phyloP scores from a whole-genome alignment of 2,888 invertebrate genomes.

The Cheilosia impressa region DNA sequence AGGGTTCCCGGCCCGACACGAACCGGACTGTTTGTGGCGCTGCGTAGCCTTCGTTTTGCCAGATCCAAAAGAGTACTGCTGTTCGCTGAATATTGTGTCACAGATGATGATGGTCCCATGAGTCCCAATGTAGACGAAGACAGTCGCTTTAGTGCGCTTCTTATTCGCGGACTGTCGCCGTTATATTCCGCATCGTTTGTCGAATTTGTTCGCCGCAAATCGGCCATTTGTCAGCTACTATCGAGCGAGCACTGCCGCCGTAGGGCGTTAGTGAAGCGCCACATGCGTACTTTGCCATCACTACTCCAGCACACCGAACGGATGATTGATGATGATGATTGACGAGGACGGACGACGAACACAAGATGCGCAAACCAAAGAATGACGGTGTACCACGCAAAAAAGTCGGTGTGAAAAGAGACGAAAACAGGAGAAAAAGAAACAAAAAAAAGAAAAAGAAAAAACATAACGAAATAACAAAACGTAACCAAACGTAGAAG shows the following conservation, averaged over 20 bases:
- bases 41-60: conserved; percentile 72
- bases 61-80: conserved; percentile 62
- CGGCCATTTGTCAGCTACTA: conserved; percentile 76
- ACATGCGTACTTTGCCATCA: conserved; percentile 79
- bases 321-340: conserved; percentile 43
- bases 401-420: conserved; percentile 65
- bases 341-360: conserved; percentile 26
- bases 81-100: conserved; percentile 48
- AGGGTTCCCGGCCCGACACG: conserved; percentile 56
- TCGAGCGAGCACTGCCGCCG: conserved; percentile 78
- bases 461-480: conserved; percentile 64
- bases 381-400: conserved; percentile 57
- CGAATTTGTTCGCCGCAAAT: conserved; percentile 62
- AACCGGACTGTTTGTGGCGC: conserved; percentile 69
- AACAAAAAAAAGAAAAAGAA: conserved; percentile 43
- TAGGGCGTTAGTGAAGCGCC: conserved; percentile 78
- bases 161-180: conserved; percentile 40
- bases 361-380: conserved; percentile 47
- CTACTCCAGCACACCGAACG: conserved; percentile 58
- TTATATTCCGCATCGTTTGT: conserved; percentile 59
- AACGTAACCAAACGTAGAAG: conserved; percentile 65
- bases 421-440: conserved; percentile 66
- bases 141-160: conserved; percentile 67
- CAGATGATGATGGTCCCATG: conserved; percentile 48
- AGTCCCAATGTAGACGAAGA: conserved; percentile 72